Evolutionary conservation across 2,797 vertebrate species (phyloP).

Genomic region (Acomys russatus): DNA sequence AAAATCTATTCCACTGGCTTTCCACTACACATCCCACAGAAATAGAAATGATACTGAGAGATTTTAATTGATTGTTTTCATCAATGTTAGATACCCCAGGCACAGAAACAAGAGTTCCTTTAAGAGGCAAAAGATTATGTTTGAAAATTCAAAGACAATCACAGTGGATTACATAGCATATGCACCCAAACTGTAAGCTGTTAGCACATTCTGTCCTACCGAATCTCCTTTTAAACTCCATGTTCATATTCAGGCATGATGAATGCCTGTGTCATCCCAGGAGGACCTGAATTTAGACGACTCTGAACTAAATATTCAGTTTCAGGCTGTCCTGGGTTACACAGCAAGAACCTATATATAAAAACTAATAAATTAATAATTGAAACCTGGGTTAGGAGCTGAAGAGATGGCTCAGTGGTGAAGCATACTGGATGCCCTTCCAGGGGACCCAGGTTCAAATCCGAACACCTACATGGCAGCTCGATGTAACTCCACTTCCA

Average conservation of each 20-base stretch:
- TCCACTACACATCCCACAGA: background rate
- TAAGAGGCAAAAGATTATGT: constrained; percentile 41
- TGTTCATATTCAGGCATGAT: background rate
- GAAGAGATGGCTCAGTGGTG: background rate
- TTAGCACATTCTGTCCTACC: background rate
- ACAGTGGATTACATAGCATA: constrained; percentile 38
- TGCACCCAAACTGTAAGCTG: constrained; percentile 34
- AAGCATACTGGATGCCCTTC: background rate
- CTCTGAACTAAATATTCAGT: background rate
- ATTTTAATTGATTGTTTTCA: constrained; percentile 15
- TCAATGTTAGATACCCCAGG: background rate
- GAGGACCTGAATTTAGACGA: background rate
- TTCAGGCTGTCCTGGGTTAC: background rate
- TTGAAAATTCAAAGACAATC: constrained; percentile 52
- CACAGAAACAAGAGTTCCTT: background rate
- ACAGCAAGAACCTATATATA: background rate
- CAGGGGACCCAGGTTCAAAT: background rate
- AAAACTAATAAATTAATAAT: background rate
- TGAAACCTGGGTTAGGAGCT: background rate
- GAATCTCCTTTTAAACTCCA: background rate
- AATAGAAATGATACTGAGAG: constrained; percentile 14
- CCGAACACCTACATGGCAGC: background rate
- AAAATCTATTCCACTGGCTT: constrained; percentile 18
- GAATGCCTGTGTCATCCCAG: background rate
- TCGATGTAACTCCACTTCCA: too few species aligned